phyloP scores from a whole-genome alignment of 2,888 invertebrate species.

The Ophion costatus region DNA sequence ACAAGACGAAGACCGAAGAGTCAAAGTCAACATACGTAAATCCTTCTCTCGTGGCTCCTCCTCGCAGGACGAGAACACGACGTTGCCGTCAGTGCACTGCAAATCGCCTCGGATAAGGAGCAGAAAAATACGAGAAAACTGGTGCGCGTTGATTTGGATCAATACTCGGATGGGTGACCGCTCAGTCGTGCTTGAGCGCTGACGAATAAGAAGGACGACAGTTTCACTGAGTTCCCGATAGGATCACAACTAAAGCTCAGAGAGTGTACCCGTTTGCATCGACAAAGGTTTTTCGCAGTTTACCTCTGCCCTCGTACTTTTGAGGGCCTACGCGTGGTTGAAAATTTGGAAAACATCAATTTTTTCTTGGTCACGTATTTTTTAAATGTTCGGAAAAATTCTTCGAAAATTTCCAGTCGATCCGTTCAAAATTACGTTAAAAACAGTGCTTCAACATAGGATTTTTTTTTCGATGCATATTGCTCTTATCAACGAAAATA shows the following conservation, averaged over 20 bases:
- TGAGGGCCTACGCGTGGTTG: too few species aligned
- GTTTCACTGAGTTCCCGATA: not conserved
- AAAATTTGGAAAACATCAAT: too few species aligned
- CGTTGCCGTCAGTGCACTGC: conserved; percentile 64
- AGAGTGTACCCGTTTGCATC: too few species aligned
- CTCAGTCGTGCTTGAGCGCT: not conserved
- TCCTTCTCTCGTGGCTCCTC: conserved; percentile 45
- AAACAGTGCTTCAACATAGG: too few species aligned
- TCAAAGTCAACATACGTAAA: conserved; percentile 66
- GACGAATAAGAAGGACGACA: not conserved
- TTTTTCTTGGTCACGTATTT: too few species aligned
- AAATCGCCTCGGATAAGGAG: conserved; percentile 30
- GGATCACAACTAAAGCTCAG: not conserved
- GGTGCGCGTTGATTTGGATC: not conserved
- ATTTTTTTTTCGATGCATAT: too few species aligned
- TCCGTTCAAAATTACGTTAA: too few species aligned
- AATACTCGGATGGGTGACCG: not conserved
- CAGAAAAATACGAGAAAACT: not conserved
- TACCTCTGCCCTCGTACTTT: too few species aligned
- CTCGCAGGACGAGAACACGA: conserved; percentile 41
- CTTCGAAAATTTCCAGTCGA: too few species aligned
- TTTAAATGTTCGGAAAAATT: too few species aligned
- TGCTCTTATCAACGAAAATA: too few species aligned
- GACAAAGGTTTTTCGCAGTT: too few species aligned
- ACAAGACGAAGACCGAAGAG: conserved; percentile 10